Base-by-base conservation (phyloP, 2,797 vertebrate species). In the Myripristis jacobus region DNA sequence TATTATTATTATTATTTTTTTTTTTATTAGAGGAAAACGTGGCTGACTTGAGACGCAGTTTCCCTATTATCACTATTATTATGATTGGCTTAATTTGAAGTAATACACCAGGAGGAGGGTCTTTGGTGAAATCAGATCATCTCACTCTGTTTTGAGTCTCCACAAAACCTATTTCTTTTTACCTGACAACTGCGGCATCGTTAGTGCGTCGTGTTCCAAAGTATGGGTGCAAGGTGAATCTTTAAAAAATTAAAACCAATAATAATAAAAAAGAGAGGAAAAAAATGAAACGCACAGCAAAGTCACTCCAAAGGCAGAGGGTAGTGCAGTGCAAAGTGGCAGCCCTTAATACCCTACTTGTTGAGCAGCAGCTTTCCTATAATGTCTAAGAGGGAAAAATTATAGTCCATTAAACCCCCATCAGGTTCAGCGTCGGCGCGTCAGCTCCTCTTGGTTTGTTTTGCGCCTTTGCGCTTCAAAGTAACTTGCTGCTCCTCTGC, bases 121-220 rank as follows among this genome's bases (percentile, higher is more conserved):
- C 24, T 25, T 52, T 16, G 24, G 38, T 59, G 51, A 34, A 70
- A 43, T 55, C 27, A 15, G 50, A 50, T 36, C 0, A 11, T 51
- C 66, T 55, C 27, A 65, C n/a, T 68, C 52, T 55, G 51, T 6
- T 8, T 24, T 68, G 70, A 64, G 41, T 67, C 77, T 36, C 2
- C 34, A 10, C 34, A 44, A 44, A 44, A 44, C 43, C 67, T 50
- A 3, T 59, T 48, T 71, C 10, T 59, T 75, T 83, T 90, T 91
- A 92, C 89, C 89, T 92, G 86, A 77, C 80, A 74, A 83, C 63
- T 82, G 84, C 75, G 65, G 67, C 73, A 81, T 78, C 79, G 79
- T 77, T 87, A 81, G 47, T 80, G 83, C 70, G 79, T 88, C 89
- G 55, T 80, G 73, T 10, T 78, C 76, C 84, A 84, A 85, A 83